Percentiles rank a stretch among this genome's conserved stretches.
Evolutionary conservation across 2,797 vertebrate genomes (phyloP).

Genomic region (Paramormyrops hopkinsi): DNA sequence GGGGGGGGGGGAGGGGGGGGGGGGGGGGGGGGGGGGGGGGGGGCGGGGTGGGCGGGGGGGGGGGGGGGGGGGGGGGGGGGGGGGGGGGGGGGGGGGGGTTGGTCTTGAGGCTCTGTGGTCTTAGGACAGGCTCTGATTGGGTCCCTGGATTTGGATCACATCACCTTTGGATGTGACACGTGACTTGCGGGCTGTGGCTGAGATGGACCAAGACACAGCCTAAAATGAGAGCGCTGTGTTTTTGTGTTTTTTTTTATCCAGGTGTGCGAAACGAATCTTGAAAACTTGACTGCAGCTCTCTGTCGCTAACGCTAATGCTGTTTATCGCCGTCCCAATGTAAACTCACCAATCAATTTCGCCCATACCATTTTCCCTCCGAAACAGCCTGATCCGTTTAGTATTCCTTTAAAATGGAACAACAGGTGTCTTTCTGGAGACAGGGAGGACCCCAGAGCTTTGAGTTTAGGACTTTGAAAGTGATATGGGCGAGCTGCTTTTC

Average conservation of each 20-base stretch:
- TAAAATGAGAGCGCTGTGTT: background rate
- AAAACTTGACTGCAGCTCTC: background rate
- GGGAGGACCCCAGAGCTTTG: slow-evolving; percentile 49
- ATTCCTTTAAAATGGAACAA: slow-evolving; percentile 57
- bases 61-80: background rate
- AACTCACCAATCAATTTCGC: background rate
- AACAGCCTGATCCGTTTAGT: slow-evolving; percentile 60
- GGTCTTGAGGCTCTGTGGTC: background rate
- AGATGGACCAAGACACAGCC: background rate
- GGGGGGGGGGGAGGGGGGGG: too few species aligned
- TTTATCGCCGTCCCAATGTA: background rate
- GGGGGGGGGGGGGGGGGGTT: background rate
- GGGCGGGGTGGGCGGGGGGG: too few species aligned
- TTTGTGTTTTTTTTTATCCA: background rate
- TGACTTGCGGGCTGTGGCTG: too few species aligned
- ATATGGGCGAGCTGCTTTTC: slow-evolving; percentile 70
- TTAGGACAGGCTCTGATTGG: background rate
- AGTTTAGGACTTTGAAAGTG: slow-evolving; percentile 74
- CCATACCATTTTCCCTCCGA: slow-evolving; percentile 44
- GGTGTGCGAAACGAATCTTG: background rate
- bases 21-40: too few species aligned
- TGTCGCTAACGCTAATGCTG: background rate
- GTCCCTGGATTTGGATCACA: background rate
- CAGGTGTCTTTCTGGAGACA: slow-evolving; percentile 71
- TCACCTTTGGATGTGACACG: background rate